Evolutionary conservation across 1,140 invertebrate species (phyloP).

Genomic region (Andricus grossulariae): DNA sequence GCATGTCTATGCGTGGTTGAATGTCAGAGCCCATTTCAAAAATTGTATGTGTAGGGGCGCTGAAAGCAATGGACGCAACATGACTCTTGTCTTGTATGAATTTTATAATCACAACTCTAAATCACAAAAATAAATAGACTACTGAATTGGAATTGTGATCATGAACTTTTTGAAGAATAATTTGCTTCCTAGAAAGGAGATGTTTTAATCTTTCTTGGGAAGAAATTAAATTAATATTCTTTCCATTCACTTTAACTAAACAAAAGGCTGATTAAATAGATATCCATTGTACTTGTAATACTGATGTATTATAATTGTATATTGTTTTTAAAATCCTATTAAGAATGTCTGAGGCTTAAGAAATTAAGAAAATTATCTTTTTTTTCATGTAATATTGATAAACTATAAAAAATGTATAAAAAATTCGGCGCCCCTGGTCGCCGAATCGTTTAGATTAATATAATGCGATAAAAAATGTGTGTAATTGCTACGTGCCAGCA

Average conservation of each 20-base stretch:
- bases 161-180: not conserved
- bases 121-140: not conserved
- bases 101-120: conserved; percentile 18
- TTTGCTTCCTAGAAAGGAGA: not conserved
- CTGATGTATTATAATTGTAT: not conserved
- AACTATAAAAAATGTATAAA: not conserved
- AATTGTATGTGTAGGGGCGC: not conserved
- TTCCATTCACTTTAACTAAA: not conserved
- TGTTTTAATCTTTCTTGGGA: not conserved
- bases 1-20: conserved; percentile 27
- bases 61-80: conserved; percentile 4
- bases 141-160: not conserved
- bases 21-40: conserved; percentile 23
- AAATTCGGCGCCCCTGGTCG: conserved; percentile 5
- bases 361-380: not conserved
- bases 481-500: conserved; percentile 46
- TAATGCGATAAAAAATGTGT: conserved; percentile 34
- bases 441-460: not conserved
- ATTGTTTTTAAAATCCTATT: conserved; percentile 11
- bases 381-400: not conserved
- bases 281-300: conserved; percentile 2
- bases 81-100: conserved; percentile 29
- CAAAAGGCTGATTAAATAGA: conserved; percentile 15
- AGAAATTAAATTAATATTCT: too few species aligned
- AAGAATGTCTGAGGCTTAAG: conserved; percentile 1